Conservation (phyloP, 1,140 invertebrate genomes). For the Lucilia cuprina region DNA sequence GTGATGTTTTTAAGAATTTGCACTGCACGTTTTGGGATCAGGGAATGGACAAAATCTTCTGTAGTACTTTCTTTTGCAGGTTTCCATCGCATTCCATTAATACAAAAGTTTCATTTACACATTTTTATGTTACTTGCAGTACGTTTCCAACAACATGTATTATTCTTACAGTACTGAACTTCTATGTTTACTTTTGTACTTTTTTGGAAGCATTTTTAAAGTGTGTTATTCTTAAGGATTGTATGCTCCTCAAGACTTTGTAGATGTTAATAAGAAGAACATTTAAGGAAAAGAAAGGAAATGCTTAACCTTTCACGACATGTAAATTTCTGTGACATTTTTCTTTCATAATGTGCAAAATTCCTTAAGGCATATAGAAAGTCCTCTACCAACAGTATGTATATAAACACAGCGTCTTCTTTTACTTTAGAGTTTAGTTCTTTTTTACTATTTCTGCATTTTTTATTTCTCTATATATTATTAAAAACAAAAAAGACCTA, state of each 20-base stretch:
- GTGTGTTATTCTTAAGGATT: no score
- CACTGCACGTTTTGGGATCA: background rate
- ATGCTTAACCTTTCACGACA: background rate
- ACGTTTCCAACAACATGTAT: no score
- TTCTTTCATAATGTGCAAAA: background rate
- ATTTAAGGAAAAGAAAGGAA: no score
- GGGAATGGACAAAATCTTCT: background rate
- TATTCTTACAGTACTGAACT: no score
- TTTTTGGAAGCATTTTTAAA: no score
- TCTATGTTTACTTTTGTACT: no score
- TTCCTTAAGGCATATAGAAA: background rate
- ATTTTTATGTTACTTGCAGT: background rate
- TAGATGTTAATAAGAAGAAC: no score
- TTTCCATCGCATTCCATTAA: background rate
- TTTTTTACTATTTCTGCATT: background rate
- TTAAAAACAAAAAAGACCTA: background rate
- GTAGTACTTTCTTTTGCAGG: background rate
- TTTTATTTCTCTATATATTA: background rate
- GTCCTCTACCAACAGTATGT: no score
- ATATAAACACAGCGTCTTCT: no score
- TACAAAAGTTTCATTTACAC: background rate
- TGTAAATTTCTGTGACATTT: background rate
- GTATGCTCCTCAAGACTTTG: no score
- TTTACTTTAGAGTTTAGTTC: background rate
- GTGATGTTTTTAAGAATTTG: background rate